Percentiles rank a stretch among this genome's conserved stretches.
Evolutionary conservation across 2,888 invertebrate genomes (phyloP).

Genomic region (Malacosoma neustria): DNA sequence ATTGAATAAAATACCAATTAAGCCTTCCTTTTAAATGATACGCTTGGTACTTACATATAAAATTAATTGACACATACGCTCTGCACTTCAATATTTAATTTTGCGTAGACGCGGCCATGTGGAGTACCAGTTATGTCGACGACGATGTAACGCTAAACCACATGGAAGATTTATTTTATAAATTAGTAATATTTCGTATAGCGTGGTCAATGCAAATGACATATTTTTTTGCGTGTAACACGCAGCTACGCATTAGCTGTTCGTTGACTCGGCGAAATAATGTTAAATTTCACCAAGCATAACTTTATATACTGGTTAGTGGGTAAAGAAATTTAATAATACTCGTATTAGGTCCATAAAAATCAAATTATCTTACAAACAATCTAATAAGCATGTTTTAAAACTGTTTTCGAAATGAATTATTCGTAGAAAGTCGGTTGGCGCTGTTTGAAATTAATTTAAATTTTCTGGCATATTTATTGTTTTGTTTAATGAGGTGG

Average conservation of each 20-base stretch:
- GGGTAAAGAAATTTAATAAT: not conserved
- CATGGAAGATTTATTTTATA: constrained; percentile 17
- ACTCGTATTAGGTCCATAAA: not conserved
- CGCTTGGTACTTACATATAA: too few relatives aligned
- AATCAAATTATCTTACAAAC: not conserved
- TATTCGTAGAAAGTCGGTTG: too few relatives aligned
- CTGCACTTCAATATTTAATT: too few relatives aligned
- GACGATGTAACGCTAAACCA: too few relatives aligned
- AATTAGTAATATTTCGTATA: constrained; percentile 35
- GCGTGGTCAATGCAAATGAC: constrained; percentile 30
- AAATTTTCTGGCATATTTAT: too few relatives aligned
- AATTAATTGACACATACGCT: too few relatives aligned
- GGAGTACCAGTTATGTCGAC: too few relatives aligned
- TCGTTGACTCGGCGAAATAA: constrained; percentile 25
- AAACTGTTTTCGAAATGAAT: not conserved
- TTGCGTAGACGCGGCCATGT: too few relatives aligned
- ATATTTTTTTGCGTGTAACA: constrained; percentile 52
- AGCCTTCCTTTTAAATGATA: too few relatives aligned
- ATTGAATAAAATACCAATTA: too few relatives aligned
- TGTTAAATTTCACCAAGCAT: not conserved
- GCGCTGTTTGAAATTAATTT: too few relatives aligned
- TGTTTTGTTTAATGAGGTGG: too few relatives aligned
- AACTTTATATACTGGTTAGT: not conserved
- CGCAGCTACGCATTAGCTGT: constrained; percentile 36
- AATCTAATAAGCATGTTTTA: not conserved